These are phyloP conservation scores for Dryas iulia DNA, from an alignment of 1,140 invertebrate species.

Conservation along the genomic window DNA sequence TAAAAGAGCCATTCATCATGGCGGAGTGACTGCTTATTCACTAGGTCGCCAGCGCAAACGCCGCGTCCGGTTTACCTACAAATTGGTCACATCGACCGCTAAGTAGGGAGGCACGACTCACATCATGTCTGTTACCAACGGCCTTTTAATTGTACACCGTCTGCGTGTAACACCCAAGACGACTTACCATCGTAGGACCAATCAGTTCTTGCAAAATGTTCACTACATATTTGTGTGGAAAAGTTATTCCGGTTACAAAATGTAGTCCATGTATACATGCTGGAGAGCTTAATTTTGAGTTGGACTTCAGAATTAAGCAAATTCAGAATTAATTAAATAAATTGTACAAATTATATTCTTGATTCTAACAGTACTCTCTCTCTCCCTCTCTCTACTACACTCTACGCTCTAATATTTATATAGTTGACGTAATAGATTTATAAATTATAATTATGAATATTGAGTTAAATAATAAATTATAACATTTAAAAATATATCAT, in stretches of 20 bases:
- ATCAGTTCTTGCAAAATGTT: slow-evolving; percentile 1
- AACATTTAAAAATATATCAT: no score
- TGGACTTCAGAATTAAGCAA: no score
- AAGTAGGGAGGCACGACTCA: slow-evolving; percentile 62
- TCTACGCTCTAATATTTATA: no score
- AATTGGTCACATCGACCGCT: slow-evolving; percentile 75
- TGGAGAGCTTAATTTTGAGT: no score
- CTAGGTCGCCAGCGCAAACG: slow-evolving; percentile 54
- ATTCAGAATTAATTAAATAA: no score
- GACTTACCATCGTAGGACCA: slow-evolving; percentile 11
- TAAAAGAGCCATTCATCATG: slow-evolving; percentile 68
- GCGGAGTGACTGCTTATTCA: slow-evolving; percentile 49
- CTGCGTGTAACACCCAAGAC: slow-evolving; percentile 13
- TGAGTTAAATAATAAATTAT: no score
- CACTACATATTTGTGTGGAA: slow-evolving; percentile 12
- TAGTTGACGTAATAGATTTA: no score
- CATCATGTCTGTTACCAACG: slow-evolving; percentile 24
- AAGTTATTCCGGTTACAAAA: slow-evolving; percentile 11
- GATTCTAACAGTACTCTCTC: no score
- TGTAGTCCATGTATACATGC: neutral
- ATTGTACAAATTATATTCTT: no score
- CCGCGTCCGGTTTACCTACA: slow-evolving; percentile 67
- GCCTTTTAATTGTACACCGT: slow-evolving; percentile 17
- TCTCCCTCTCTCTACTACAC: no score
- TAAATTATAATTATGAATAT: no score